These are phyloP conservation scores for Aplochiton taeniatus DNA, from an alignment of 2,797 vertebrate genomes.

Conservation along the genomic window DNA sequence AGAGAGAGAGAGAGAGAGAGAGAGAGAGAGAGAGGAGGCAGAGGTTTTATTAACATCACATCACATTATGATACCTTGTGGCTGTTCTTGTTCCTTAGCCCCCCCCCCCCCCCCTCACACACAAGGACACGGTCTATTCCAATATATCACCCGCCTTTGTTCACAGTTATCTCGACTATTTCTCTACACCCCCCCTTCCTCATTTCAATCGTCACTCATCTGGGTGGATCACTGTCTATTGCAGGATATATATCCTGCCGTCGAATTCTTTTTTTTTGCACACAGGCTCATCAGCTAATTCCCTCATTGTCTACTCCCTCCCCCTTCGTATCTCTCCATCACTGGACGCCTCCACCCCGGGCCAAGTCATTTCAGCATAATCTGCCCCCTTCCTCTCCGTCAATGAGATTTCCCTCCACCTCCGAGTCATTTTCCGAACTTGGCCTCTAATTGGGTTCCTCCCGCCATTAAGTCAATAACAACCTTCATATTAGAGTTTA, in stretches of 20 bases:
- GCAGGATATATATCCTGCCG: not conserved
- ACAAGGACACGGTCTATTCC: too few species aligned
- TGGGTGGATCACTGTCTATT: not conserved
- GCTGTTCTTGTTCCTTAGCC: not conserved
- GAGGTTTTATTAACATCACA: not conserved
- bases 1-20: too few species aligned
- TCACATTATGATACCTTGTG: conserved; percentile 6
- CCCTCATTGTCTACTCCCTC: not conserved
- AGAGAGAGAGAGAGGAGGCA: too few species aligned
- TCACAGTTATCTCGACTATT: not conserved
- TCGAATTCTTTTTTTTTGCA: too few species aligned
- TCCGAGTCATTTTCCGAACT: conserved; percentile 64
- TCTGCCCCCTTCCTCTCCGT: conserved; percentile 10
- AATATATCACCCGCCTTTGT: not conserved
- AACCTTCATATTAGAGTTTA: conserved; percentile 76
- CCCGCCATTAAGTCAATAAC: conserved; percentile 73
- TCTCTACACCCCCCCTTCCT: conserved; percentile 3
- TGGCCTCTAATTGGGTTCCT: conserved; percentile 69
- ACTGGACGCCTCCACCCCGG: conserved; percentile 39
- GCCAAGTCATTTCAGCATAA: conserved; percentile 58
- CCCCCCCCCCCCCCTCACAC: not conserved
- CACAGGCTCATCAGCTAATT: too few species aligned
- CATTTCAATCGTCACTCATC: not conserved
- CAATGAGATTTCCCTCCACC: conserved; percentile 53
- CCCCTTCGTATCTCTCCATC: conserved; percentile 30